Conservation (phyloP, 2,113 vertebrate species). For the Tupaia chinensis region DNA sequence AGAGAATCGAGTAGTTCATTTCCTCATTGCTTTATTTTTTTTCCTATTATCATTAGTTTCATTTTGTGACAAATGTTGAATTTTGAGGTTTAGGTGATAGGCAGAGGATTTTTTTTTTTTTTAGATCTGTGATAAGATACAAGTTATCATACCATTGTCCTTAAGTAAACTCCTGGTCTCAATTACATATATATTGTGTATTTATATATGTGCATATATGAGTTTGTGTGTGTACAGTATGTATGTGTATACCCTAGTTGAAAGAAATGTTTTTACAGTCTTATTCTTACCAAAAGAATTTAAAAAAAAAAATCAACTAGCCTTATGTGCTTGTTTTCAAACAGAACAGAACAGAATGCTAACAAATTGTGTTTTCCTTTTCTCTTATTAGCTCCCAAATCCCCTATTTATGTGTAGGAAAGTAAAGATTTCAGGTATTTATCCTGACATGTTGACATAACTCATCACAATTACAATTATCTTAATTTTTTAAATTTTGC, state of each 20-base stretch:
- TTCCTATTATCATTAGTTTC: neutral
- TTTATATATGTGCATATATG: neutral
- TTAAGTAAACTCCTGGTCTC: neutral
- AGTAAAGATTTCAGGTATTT: neutral
- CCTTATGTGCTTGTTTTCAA: slow-evolving; percentile 13
- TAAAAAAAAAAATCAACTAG: neutral
- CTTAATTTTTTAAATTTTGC: neutral
- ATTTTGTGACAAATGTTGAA: neutral
- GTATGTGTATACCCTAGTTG: neutral
- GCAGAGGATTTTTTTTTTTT: neutral
- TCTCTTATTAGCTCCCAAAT: neutral
- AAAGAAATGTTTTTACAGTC: neutral
- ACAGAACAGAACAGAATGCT: neutral
- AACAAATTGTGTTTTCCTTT: neutral
- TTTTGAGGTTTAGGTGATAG: neutral
- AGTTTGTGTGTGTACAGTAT: too few relatives aligned
- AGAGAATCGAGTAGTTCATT: neutral
- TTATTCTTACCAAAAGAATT: neutral
- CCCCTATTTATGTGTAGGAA: neutral
- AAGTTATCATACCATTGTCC: neutral
- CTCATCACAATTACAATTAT: neutral
- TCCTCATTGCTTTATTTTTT: neutral
- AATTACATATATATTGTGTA: neutral
- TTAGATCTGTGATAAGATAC: neutral
- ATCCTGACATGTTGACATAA: neutral